Conservation (phyloP, 2,888 invertebrate genomes). For the Strigamia maritima region DNA sequence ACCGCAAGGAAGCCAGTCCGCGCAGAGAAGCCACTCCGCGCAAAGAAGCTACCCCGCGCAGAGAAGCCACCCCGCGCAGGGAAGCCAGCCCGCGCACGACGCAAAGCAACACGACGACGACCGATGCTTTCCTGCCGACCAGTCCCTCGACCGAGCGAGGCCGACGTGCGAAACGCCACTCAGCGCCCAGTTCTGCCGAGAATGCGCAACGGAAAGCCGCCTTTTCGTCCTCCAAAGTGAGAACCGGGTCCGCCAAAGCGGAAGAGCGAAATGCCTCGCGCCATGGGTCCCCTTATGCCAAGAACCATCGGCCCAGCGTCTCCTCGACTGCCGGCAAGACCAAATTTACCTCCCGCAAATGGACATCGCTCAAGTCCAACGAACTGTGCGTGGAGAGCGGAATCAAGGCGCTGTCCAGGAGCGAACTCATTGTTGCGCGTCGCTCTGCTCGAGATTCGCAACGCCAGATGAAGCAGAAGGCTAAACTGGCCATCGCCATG, state of each 20-base stretch:
- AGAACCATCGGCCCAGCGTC: background rate
- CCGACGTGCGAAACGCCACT: background rate
- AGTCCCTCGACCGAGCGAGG: background rate
- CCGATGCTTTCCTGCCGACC: background rate
- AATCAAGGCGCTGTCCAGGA: background rate
- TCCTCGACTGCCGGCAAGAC: background rate
- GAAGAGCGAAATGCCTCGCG: background rate
- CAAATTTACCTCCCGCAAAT: background rate
- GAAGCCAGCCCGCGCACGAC: background rate
- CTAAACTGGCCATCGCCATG: background rate
- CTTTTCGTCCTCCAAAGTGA: background rate
- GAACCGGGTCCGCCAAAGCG: background rate
- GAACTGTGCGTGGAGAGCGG: background rate
- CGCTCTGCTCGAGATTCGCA: background rate
- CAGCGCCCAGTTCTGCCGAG: background rate
- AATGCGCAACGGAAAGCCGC: background rate
- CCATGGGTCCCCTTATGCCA: background rate
- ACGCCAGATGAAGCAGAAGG: conserved; percentile 2
- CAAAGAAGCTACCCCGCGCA: background rate
- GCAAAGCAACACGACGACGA: background rate
- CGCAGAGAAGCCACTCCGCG: background rate
- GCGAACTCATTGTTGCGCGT: background rate
- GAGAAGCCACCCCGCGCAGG: background rate
- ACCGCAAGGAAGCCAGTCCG: background rate
- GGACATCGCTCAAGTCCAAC: background rate